phyloP scores from a whole-genome alignment of 2,113 vertebrate genomes.

The Entomyzon cyanotis region DNA sequence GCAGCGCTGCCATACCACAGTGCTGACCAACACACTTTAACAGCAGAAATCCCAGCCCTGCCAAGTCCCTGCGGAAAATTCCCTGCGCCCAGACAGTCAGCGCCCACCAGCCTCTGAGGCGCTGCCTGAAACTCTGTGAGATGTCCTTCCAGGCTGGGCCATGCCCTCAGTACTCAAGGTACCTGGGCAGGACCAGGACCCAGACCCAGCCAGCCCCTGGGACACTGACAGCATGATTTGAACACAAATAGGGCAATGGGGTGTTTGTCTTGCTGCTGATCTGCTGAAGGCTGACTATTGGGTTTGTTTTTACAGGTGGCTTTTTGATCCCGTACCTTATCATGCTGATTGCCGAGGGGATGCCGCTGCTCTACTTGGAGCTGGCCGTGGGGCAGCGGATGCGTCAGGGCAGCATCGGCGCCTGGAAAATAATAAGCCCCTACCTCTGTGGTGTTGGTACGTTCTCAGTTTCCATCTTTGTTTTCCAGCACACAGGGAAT shows the following conservation, averaged over 20 bases:
- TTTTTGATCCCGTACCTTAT: conserved; percentile 90
- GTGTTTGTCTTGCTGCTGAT: not conserved
- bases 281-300: not conserved
- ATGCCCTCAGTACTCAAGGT: not conserved
- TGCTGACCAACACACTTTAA: not conserved
- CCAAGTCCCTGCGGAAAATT: conserved; percentile 22
- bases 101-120: fast-evolving
- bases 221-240: fast-evolving
- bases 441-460: conserved; percentile 90
- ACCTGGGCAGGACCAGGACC: not conserved
- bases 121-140: not conserved
- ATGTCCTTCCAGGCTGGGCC: not conserved
- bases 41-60: not conserved
- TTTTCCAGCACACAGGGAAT: not conserved
- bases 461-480: not conserved
- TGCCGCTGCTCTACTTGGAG: conserved; percentile 90
- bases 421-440: conserved; percentile 88
- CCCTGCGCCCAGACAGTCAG: not conserved
- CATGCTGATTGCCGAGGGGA: conserved; percentile 88
- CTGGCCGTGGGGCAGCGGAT: conserved; percentile 91
- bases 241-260: not conserved
- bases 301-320: conserved; percentile 76
- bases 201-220: not conserved
- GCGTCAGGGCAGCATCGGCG: conserved; percentile 88
- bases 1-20: fast-evolving